Conservation (phyloP, 2,888 invertebrate species). For the Pharmacophagus antenor region DNA sequence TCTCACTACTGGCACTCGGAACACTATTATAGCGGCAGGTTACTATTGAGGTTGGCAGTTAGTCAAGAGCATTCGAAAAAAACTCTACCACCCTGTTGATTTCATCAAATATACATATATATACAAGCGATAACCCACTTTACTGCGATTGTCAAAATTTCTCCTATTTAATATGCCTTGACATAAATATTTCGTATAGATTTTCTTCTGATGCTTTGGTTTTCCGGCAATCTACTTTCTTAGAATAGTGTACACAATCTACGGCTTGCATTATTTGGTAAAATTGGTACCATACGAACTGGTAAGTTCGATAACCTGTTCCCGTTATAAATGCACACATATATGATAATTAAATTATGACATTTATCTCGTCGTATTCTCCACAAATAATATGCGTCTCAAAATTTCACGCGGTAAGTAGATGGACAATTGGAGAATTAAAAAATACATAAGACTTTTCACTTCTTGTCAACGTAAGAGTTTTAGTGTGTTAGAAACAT, state of each 20-base stretch:
- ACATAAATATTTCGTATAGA: too few species aligned
- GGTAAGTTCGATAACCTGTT: slow-evolving; percentile 1
- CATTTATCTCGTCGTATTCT: not conserved
- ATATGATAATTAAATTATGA: slow-evolving; percentile 18
- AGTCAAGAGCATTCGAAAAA: too few species aligned
- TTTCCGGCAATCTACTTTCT: not conserved
- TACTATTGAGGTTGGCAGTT: too few species aligned
- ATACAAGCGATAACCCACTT: too few species aligned
- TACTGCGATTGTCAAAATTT: too few species aligned
- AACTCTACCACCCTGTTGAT: too few species aligned
- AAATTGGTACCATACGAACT: not conserved
- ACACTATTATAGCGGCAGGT: too few species aligned
- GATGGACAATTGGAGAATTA: not conserved
- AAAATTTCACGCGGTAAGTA: not conserved
- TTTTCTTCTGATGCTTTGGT: too few species aligned
- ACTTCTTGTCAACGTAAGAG: not conserved
- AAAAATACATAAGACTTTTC: not conserved
- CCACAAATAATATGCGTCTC: not conserved
- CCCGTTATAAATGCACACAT: not conserved
- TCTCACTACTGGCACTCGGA: too few species aligned
- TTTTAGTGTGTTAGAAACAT: not conserved
- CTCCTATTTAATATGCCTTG: too few species aligned
- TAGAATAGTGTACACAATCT: not conserved
- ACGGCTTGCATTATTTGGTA: not conserved
- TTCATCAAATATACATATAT: too few species aligned